Conservation (phyloP, 2,888 invertebrate genomes). For the Adelphocoris suturalis region DNA sequence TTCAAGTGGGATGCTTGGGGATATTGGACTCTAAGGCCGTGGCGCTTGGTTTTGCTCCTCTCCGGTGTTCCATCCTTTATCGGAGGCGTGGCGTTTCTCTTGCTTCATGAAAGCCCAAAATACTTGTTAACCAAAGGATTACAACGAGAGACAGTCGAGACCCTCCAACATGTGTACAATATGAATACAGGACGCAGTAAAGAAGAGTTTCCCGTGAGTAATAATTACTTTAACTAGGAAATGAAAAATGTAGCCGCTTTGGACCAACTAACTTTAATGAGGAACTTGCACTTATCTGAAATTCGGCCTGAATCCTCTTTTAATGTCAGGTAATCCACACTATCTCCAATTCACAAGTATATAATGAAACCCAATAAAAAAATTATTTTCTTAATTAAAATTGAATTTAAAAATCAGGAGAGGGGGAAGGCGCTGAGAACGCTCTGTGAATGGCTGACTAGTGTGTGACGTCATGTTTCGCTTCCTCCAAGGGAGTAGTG, state of each 20-base stretch:
- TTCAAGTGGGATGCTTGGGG: conserved; percentile 49
- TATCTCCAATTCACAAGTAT: no score
- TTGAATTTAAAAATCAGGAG: no score
- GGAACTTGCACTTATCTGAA: no score
- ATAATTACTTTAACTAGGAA: neutral
- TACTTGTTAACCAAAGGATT: conserved; percentile 50
- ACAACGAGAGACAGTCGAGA: neutral
- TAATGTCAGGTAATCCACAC: no score
- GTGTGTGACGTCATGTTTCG: no score
- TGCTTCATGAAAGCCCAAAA: conserved; percentile 54
- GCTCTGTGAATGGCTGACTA: no score
- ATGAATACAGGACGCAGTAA: conserved; percentile 54
- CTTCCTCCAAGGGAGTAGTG: no score
- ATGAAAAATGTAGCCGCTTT: neutral
- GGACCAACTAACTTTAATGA: no score
- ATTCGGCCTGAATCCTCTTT: no score
- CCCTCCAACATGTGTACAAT: neutral
- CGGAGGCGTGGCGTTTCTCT: conserved; percentile 9
- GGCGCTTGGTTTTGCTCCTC: conserved; percentile 48
- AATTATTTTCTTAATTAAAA: no score
- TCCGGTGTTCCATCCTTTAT: conserved; percentile 26
- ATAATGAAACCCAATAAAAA: no score
- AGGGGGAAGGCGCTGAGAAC: no score
- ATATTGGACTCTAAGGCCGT: conserved; percentile 41
- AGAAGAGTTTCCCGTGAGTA: conserved; percentile 62